A percentile compares a stretch with the other conserved stretches of the same genome.
phyloP scores from a whole-genome alignment of 2,888 invertebrate species.

The Noctua janthina region DNA sequence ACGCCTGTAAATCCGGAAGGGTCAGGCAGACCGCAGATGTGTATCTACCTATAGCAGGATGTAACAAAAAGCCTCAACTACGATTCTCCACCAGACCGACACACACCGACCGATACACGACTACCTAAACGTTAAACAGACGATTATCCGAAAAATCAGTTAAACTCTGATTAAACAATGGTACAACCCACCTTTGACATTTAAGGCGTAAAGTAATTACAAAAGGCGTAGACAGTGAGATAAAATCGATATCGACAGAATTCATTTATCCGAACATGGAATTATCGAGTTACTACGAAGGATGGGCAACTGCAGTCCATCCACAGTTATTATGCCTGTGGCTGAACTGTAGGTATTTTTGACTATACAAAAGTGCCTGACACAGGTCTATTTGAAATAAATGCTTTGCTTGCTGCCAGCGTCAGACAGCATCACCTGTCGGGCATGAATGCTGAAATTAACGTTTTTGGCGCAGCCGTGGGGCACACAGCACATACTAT shows the following conservation, averaged over 20 bases:
- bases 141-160: background rate
- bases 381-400: no score
- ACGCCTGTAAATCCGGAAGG: background rate
- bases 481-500: no score
- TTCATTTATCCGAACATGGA: slow-evolving; percentile 6
- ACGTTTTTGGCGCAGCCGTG: no score
- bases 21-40: background rate
- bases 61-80: background rate
- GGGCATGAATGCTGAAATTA: no score
- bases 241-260: slow-evolving; percentile 27
- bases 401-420: no score
- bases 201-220: slow-evolving; percentile 33
- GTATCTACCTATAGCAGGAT: background rate
- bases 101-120: background rate
- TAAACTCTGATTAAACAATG: background rate
- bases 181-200: slow-evolving; percentile 26
- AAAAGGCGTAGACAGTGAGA: slow-evolving; percentile 6
- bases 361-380: no score
- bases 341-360: no score
- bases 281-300: slow-evolving; percentile 9
- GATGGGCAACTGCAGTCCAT: no score
- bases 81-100: background rate
- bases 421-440: no score
- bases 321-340: no score
- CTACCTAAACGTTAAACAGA: background rate